phyloP scores from a whole-genome alignment of 2,113 vertebrate genomes.

The Brevimyrus niger region DNA sequence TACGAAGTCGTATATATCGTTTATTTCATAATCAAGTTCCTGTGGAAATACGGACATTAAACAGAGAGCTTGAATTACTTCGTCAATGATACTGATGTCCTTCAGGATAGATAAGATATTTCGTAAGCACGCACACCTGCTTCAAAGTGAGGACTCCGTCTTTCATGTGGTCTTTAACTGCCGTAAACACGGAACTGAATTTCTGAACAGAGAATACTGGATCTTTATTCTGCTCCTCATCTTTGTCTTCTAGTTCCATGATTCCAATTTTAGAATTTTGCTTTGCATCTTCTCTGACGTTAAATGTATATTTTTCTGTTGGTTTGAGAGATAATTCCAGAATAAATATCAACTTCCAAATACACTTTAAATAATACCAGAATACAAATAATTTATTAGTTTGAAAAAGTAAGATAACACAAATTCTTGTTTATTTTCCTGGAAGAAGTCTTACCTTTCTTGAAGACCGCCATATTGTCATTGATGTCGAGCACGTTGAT shows the following conservation, averaged over 20 bases:
- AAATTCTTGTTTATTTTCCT: not conserved
- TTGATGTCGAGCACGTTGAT: constrained; percentile 76
- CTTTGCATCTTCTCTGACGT: constrained; percentile 68
- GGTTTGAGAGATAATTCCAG: constrained; percentile 3
- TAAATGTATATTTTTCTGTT: constrained; percentile 64
- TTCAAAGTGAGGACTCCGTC: constrained; percentile 74
- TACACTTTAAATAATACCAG: not conserved
- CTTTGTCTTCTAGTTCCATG: constrained; percentile 70
- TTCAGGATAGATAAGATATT: not conserved
- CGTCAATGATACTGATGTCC: not conserved
- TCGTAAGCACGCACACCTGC: constrained; percentile 59
- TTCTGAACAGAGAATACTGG: constrained; percentile 71
- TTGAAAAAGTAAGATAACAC: not conserved
- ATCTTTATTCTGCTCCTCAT: constrained; percentile 77
- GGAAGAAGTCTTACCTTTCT: constrained; percentile 54
- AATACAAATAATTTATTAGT: not conserved
- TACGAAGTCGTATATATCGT: constrained; percentile 35
- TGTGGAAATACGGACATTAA: constrained; percentile 36
- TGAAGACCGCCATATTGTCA: constrained; percentile 82
- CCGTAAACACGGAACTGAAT: constrained; percentile 53
- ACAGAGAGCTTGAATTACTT: not conserved
- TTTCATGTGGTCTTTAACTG: constrained; percentile 57
- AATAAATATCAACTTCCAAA: not conserved
- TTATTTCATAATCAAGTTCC: constrained; percentile 78
- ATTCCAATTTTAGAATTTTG: constrained; percentile 61